Percentiles rank a stretch among this genome's conserved stretches.
Evolutionary conservation across 2,113 vertebrate genomes (phyloP).

Genomic region (Ursus arctos): DNA sequence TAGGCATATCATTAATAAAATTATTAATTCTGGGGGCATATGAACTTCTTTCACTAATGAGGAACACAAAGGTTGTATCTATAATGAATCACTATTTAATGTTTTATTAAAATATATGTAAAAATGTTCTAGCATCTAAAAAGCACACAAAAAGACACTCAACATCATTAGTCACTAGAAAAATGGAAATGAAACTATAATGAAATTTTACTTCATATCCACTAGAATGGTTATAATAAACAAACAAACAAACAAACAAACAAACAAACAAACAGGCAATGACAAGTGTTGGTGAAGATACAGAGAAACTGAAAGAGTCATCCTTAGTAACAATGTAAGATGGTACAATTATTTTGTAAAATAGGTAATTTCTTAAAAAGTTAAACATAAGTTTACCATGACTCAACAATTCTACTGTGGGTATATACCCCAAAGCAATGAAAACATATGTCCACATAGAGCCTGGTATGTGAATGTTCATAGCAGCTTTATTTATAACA

Average conservation of each 20-base stretch:
- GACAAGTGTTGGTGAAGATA: not conserved
- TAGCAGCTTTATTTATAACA: not conserved
- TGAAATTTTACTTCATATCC: not conserved
- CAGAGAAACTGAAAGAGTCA: not conserved
- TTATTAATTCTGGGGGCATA: not conserved
- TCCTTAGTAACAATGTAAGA: not conserved
- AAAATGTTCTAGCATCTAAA: not conserved
- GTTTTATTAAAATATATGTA: not conserved
- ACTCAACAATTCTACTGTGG: not conserved
- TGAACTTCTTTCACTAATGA: not conserved
- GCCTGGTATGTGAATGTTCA: not conserved
- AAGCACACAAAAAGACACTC: not conserved
- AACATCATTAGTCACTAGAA: not conserved
- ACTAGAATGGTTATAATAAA: not conserved
- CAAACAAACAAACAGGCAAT: not conserved
- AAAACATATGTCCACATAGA: not conserved
- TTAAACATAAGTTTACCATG: not conserved
- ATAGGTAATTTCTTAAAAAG: not conserved
- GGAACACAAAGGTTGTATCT: not conserved
- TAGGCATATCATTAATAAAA: constrained; percentile 18
- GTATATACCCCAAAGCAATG: not conserved
- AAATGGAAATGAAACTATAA: not conserved
- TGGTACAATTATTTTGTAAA: not conserved
- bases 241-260: not conserved
- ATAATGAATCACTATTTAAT: not conserved